These are phyloP conservation scores for Electrophaes corylata DNA, from an alignment of 2,888 invertebrate genomes.

Conservation along the genomic window DNA sequence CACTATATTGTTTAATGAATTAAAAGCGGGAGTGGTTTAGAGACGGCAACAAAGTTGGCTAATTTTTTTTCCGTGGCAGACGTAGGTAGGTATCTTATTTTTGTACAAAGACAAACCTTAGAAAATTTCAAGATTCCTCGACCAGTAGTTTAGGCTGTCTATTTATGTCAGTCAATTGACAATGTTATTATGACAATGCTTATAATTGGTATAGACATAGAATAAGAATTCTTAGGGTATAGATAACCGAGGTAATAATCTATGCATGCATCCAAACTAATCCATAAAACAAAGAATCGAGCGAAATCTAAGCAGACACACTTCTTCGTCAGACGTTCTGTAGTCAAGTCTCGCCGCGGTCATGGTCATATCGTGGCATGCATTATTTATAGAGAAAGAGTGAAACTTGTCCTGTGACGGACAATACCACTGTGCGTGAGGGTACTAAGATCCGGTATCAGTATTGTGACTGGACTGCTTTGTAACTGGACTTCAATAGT, in stretches of 20 bases:
- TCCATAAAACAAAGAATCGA: conserved; percentile 43
- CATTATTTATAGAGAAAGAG: conserved; percentile 76
- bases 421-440: conserved; percentile 19
- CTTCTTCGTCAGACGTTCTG: conserved; percentile 55
- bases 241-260: conserved; percentile 11
- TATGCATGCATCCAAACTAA: conserved; percentile 36
- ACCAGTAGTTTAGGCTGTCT: too few relatives aligned
- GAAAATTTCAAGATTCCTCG: too few relatives aligned
- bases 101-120: too few relatives aligned
- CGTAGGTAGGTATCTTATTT: too few relatives aligned
- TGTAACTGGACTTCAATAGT: background rate
- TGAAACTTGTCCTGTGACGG: conserved; percentile 62
- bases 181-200: too few relatives aligned
- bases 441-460: conserved; percentile 21
- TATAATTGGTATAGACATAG: too few relatives aligned
- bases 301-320: conserved; percentile 62
- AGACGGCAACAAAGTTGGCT: too few relatives aligned
- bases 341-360: conserved; percentile 66
- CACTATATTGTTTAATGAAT: too few relatives aligned
- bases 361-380: conserved; percentile 53
- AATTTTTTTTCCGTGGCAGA: too few relatives aligned
- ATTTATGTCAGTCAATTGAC: too few relatives aligned
- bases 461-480: background rate
- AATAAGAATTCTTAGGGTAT: too few relatives aligned
- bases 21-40: too few relatives aligned